Evolutionary conservation across 1,140 invertebrate genomes (phyloP), one percentile per base, ranked within the genome.

Genomic region (Coelopa frigida): DNA sequence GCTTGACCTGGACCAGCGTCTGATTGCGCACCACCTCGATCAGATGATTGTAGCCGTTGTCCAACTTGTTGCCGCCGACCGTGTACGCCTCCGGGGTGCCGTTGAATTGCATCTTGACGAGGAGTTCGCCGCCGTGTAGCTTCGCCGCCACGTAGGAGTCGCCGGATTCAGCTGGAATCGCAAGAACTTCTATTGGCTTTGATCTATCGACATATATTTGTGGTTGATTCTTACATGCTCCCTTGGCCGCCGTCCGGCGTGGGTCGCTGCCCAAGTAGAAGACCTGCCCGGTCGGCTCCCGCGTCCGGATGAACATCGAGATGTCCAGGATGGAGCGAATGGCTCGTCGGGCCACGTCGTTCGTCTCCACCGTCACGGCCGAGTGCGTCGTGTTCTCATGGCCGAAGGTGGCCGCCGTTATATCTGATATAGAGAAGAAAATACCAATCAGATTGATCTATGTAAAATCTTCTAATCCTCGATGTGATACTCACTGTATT

Each of bases 261-360:
- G 79, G 74, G 55, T 79, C 75, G 10, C 84, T 84, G 12, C 92
- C 92, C 20, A 96, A 67, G 70, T 93, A 93, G 66, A 95, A 91
- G 37, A 96, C 85, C 50, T 89, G 81, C 2, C 92, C 91, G 4
- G 78, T 75, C 4, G 79, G 73, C 65, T 94, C 81, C 32, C 90
- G 74, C 0, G 93, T 96, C 23, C 88, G 75, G 35, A 95, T 81
- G 64, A 96, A 92, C 83, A 97, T 91, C 3, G 89, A 93, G 31
- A 96, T 84, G 61, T 94, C 88, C 21, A 94, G 79, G 35, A 87
- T 82, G 22, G 78, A 81, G 44, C 82, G 75, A 27, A 93, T 83
- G 1, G 81, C 78, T 22, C 79, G 70, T 20, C 81, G 77, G 2
- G 85, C 82, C 26, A 73, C 65, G 48, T 82, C 79, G 1, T 76